A percentile compares a stretch with the other conserved stretches of the same genome.
Evolutionary conservation across 2,113 vertebrate genomes (phyloP).

Genomic region (Oncorhynchus kisutch): DNA sequence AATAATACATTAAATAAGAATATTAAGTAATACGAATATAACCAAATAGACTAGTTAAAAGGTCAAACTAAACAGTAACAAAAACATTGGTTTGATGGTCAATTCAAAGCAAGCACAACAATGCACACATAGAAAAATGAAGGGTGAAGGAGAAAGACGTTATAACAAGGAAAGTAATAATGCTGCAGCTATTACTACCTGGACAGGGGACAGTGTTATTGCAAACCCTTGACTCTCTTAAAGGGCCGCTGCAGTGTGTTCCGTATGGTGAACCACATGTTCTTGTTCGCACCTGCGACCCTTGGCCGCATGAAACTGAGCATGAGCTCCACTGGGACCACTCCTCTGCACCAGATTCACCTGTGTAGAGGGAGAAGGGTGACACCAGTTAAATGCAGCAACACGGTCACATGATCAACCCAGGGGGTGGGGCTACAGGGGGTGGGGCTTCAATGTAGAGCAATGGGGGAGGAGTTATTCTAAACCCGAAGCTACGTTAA

Average conservation of each 20-base stretch:
- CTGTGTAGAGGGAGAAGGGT: constrained; percentile 90
- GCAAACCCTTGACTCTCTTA: constrained; percentile 99
- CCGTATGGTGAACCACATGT: constrained; percentile 99
- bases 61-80: too few species aligned
- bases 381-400: constrained; percentile 84
- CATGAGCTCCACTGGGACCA: constrained; percentile 99
- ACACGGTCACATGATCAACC: constrained; percentile 68
- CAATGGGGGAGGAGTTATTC: not conserved
- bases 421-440: constrained; percentile 31
- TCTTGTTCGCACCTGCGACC: constrained; percentile 99
- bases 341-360: constrained; percentile 99
- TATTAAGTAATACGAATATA: constrained; percentile 1
- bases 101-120: constrained; percentile 19
- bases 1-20: constrained; percentile 47
- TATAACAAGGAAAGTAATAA: constrained; percentile 62
- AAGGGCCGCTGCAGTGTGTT: constrained; percentile 99
- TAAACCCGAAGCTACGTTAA: not conserved
- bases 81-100: not conserved
- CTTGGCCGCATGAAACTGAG: constrained; percentile 99
- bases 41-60: constrained; percentile 46
- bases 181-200: constrained; percentile 99
- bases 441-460: constrained; percentile 18
- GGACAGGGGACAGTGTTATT: constrained; percentile 99
- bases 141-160: constrained; percentile 64
- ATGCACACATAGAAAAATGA: constrained; percentile 52